Conservation (phyloP, 2,797 vertebrate species). For the Erithacus rubecula region DNA sequence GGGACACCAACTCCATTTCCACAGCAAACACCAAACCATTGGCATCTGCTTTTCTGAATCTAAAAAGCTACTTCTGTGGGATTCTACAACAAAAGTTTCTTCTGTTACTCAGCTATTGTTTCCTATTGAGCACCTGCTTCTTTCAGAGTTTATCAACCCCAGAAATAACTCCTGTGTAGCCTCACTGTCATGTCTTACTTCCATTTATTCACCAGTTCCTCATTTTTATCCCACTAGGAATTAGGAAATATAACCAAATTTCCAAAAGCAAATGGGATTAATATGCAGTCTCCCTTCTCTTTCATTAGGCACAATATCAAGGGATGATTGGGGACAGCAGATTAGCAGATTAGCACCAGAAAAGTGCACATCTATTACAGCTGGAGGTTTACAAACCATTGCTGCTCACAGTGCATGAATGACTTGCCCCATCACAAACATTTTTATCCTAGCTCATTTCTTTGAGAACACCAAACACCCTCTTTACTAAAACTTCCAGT, state of each 20-base stretch:
- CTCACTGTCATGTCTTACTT: neutral
- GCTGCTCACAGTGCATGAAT: neutral
- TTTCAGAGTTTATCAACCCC: neutral
- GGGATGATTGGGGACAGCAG: neutral
- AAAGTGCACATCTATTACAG: neutral
- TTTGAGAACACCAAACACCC: neutral
- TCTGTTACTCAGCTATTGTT: neutral
- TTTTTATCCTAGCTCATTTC: neutral
- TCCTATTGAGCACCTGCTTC: neutral
- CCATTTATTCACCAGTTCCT: neutral
- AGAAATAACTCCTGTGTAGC: neutral
- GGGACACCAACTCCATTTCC: neutral
- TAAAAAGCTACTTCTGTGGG: neutral
- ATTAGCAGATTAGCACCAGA: neutral
- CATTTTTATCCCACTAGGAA: neutral
- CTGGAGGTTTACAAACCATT: neutral
- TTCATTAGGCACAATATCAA: neutral
- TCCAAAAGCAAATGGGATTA: neutral
- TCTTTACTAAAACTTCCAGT: neutral
- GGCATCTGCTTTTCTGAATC: neutral
- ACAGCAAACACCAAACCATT: neutral
- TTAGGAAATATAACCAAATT: neutral
- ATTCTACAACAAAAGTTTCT: neutral
- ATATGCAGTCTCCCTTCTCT: neutral
- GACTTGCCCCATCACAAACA: neutral